Evolutionary conservation across 2,113 vertebrate genomes (phyloP).

Genomic region (Hippocampus comes): DNA sequence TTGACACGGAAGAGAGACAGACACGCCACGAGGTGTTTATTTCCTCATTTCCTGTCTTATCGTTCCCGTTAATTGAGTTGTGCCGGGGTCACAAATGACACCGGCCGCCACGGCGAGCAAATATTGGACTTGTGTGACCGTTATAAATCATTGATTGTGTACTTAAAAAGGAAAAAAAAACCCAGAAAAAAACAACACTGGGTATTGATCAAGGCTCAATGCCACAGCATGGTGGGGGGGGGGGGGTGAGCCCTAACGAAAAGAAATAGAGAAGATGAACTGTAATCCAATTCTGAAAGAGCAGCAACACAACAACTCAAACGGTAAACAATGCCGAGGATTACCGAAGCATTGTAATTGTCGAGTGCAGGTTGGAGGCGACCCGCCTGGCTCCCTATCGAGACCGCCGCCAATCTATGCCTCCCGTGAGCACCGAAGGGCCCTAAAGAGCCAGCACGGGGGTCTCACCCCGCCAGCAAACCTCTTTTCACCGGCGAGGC

Average conservation of each 20-base stretch:
- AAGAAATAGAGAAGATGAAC: neutral
- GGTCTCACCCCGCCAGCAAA: neutral
- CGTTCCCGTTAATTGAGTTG: neutral
- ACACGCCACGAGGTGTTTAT: neutral
- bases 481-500: neutral
- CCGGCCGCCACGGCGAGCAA: neutral
- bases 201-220: neutral
- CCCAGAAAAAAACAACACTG: neutral
- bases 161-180: neutral
- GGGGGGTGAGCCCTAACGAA: no score
- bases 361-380: constrained; percentile 7
- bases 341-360: constrained; percentile 12
- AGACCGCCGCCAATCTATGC: constrained; percentile 3
- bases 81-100: neutral
- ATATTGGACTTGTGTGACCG: neutral
- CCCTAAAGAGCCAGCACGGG: neutral
- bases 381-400: neutral
- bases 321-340: neutral
- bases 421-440: neutral
- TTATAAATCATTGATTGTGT: neutral
- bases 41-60: neutral
- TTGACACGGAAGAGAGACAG: neutral
- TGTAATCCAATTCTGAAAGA: neutral
- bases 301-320: constrained; percentile 1
- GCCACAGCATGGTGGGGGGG: neutral